Evolutionary conservation across 1,140 invertebrate genomes (phyloP).

Genomic region (Pectinophora gossypiella): DNA sequence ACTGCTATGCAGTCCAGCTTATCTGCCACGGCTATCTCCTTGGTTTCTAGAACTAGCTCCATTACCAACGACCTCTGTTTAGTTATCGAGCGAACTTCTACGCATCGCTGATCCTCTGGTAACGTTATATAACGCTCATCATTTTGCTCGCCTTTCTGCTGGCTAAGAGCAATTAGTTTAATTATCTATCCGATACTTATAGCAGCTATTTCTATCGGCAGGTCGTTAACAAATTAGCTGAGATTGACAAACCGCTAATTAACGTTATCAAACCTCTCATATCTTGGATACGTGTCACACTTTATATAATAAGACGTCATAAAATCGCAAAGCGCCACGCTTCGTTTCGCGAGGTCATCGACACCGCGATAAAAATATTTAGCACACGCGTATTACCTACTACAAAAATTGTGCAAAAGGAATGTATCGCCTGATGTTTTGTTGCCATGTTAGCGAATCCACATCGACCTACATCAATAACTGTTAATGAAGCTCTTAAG

Average conservation of each 20-base stretch:
- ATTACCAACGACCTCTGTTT: neutral
- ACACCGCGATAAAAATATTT: slow-evolving; percentile 18
- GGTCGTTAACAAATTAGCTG: too few relatives aligned
- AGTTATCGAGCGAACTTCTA: neutral
- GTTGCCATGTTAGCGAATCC: too few relatives aligned
- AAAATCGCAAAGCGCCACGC: slow-evolving; percentile 17
- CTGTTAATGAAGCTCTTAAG: too few relatives aligned
- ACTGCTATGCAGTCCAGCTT: neutral
- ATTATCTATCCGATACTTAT: too few relatives aligned
- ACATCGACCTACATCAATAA: too few relatives aligned
- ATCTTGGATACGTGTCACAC: neutral
- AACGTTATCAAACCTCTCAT: neutral
- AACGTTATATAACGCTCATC: neutral
- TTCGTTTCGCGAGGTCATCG: slow-evolving; percentile 19
- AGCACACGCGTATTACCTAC: too few relatives aligned
- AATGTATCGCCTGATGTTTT: too few relatives aligned
- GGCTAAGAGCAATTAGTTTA: too few relatives aligned
- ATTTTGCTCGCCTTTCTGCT: too few relatives aligned
- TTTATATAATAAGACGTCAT: neutral
- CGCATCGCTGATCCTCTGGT: neutral
- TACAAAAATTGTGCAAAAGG: too few relatives aligned
- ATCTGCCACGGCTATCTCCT: neutral
- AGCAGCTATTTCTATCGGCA: neutral
- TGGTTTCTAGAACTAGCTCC: neutral
- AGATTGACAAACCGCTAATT: neutral